Evolutionary conservation across 2,888 invertebrate genomes (phyloP).

Genomic region (Anaspis maculata): DNA sequence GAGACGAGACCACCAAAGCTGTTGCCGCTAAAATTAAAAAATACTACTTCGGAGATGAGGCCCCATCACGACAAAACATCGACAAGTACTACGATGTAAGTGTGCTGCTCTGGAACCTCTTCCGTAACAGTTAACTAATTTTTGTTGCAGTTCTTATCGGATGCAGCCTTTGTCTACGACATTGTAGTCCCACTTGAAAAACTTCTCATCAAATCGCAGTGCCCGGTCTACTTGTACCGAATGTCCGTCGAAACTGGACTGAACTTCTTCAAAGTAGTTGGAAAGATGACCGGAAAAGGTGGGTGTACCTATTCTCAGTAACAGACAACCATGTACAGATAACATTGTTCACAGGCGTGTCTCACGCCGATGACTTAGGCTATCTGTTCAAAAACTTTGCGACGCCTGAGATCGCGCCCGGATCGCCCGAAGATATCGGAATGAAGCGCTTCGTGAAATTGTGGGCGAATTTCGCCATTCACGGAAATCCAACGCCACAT

Average conservation of each 20-base stretch:
- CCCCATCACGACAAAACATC: background rate
- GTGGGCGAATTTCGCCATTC: slow-evolving; percentile 25
- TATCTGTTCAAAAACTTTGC: slow-evolving; percentile 20
- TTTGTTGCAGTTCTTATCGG: too few relatives aligned
- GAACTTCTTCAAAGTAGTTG: slow-evolving; percentile 18
- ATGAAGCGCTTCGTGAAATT: slow-evolving; percentile 18
- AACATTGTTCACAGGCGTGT: slow-evolving; percentile 13
- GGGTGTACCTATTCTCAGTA: background rate
- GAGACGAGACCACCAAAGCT: background rate
- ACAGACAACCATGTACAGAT: background rate
- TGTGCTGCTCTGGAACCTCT: background rate
- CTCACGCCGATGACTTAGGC: slow-evolving; percentile 23
- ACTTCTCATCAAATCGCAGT: background rate
- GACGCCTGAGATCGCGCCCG: slow-evolving; percentile 11
- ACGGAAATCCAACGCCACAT: slow-evolving; percentile 16
- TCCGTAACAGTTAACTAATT: background rate
- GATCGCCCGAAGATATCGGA: slow-evolving; percentile 16
- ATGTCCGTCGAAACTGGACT: slow-evolving; percentile 19
- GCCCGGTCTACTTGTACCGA: slow-evolving; percentile 22
- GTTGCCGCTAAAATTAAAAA: slow-evolving; percentile 2
- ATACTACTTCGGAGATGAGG: slow-evolving; percentile 1
- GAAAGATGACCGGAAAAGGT: slow-evolving; percentile 3
- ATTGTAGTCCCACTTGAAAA: too few relatives aligned
- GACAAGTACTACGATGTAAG: background rate
- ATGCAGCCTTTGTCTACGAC: too few relatives aligned